Evolutionary conservation across 2,888 invertebrate genomes (phyloP).

Genomic region (Lymantria dispar): DNA sequence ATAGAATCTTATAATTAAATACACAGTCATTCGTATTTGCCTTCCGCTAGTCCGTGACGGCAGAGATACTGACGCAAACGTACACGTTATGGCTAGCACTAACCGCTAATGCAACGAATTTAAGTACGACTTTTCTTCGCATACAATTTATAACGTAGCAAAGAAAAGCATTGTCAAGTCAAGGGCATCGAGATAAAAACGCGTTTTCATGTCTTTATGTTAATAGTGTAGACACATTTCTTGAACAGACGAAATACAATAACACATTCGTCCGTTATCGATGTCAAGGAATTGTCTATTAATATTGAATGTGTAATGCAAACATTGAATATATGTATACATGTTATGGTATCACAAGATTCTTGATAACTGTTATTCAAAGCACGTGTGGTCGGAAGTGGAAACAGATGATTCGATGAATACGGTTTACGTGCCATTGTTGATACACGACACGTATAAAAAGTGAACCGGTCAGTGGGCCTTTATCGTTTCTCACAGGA

Average conservation of each 20-base stretch:
- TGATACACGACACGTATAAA: conserved; percentile 71
- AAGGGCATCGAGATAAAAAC: not conserved
- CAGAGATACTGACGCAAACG: conserved; percentile 39
- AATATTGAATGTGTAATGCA: conserved; percentile 2
- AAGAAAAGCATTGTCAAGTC: conserved; percentile 20
- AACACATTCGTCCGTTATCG: not conserved
- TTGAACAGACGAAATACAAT: not conserved
- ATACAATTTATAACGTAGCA: conserved; percentile 17
- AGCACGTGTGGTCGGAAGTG: conserved; percentile 57
- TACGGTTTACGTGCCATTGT: conserved; percentile 78
- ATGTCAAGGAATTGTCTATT: not conserved
- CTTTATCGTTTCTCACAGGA: conserved; percentile 74
- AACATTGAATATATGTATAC: conserved; percentile 5
- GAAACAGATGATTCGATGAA: conserved; percentile 73
- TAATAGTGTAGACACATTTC: no score
- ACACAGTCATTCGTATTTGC: conserved; percentile 67
- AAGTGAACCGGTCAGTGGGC: conserved; percentile 77
- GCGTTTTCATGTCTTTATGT: no score
- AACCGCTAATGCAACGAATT: conserved; percentile 23
- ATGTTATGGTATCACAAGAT: conserved; percentile 18
- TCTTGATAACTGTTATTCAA: conserved; percentile 34
- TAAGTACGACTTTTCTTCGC: conserved; percentile 18
- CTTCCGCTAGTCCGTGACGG: conserved; percentile 55
- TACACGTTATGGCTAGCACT: conserved; percentile 33
- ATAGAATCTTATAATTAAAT: conserved; percentile 75